These are phyloP conservation scores for Epistrophella euchroma DNA, from an alignment of 2,888 invertebrate species.

Conservation along the genomic window DNA sequence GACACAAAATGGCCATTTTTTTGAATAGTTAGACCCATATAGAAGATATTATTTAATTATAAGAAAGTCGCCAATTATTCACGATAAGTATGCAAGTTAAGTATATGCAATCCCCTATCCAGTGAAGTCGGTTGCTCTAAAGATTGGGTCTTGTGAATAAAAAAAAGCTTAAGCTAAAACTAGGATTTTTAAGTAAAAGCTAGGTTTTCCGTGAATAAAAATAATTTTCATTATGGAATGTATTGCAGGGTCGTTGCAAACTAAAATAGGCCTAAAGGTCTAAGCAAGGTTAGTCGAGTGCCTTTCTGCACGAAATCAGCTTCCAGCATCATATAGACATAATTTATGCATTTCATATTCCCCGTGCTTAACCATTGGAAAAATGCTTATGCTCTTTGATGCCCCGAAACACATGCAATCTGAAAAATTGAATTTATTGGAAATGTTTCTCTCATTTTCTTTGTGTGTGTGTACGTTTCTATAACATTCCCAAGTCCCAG, in stretches of 20 bases:
- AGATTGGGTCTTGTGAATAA: too few species aligned
- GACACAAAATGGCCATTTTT: too few species aligned
- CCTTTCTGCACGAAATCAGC: constrained; percentile 17
- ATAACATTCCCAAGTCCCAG: neutral
- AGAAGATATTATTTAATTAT: too few species aligned
- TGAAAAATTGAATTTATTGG: constrained; percentile 49
- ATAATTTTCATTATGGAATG: constrained; percentile 33
- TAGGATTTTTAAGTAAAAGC: too few species aligned
- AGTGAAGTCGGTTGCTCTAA: too few species aligned
- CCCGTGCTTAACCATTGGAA: neutral
- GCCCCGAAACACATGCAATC: constrained; percentile 15
- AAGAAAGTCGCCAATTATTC: too few species aligned
- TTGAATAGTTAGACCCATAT: too few species aligned
- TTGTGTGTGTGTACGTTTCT: constrained; percentile 10
- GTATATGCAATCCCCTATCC: too few species aligned
- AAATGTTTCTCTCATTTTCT: constrained; percentile 46
- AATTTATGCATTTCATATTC: constrained; percentile 6
- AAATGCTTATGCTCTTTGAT: neutral
- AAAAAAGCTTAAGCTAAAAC: too few species aligned
- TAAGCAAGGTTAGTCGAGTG: constrained; percentile 40
- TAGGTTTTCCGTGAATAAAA: too few species aligned
- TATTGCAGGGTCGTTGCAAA: constrained; percentile 21
- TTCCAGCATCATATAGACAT: constrained; percentile 12
- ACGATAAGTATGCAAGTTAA: too few species aligned
- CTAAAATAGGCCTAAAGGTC: constrained; percentile 29